A percentile compares a stretch with the other conserved stretches of the same genome.
These are phyloP conservation scores for Leptopilina clavipes DNA, from an alignment of 1,140 invertebrate genomes.

Conservation along the genomic window DNA sequence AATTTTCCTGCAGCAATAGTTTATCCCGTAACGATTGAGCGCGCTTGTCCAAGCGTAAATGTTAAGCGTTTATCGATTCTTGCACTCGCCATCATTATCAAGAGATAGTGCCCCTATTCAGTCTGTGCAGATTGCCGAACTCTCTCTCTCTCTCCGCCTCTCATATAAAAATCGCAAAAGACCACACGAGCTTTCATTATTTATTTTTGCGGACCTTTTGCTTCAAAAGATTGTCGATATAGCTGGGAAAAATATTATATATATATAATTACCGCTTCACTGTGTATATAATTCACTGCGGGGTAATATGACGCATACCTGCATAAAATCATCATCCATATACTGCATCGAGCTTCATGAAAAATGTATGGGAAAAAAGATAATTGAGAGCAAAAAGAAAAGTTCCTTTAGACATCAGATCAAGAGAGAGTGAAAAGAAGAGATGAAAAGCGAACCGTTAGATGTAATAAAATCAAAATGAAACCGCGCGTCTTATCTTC, in stretches of 20 bases:
- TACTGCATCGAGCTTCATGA: background rate
- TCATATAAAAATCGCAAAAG: conserved; percentile 55
- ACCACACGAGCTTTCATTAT: conserved; percentile 50
- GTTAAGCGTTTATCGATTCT: conserved; percentile 56
- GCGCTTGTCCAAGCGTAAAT: conserved; percentile 67
- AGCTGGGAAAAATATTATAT: background rate
- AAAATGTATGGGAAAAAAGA: background rate
- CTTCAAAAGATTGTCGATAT: conserved; percentile 45
- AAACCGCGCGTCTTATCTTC: background rate
- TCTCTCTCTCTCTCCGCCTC: conserved; percentile 44
- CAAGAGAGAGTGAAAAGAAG: conserved; percentile 6
- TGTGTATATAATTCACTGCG: too few relatives aligned
- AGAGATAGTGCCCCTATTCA: conserved; percentile 54
- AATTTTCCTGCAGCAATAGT: conserved; percentile 35
- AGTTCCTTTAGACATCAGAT: background rate
- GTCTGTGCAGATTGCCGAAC: conserved; percentile 51
- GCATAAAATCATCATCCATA: background rate
- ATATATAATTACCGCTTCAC: too few relatives aligned
- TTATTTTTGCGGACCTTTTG: conserved; percentile 47
- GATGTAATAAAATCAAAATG: conserved; percentile 19
- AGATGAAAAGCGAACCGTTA: background rate
- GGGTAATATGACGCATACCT: background rate
- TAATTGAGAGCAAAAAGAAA: conserved; percentile 14
- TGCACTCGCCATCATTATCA: conserved; percentile 54
- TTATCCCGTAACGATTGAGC: conserved; percentile 64